phyloP scores from a whole-genome alignment of 2,888 invertebrate species.

The Mechanitis mazaeus region DNA sequence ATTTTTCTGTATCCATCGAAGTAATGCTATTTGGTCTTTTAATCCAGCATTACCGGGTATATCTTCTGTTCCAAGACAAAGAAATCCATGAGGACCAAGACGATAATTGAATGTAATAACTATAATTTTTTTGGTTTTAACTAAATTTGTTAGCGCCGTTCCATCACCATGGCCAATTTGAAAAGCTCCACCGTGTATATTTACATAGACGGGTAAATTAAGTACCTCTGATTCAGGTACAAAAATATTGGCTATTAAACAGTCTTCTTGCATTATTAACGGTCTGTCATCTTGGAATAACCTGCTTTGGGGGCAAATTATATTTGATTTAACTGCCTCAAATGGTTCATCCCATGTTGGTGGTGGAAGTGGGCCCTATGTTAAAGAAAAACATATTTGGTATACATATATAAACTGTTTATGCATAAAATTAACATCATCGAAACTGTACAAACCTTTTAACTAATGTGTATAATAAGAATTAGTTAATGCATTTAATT shows the following conservation, averaged over 20 bases:
- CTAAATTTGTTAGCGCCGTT: constrained; percentile 28
- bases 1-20: constrained; percentile 37
- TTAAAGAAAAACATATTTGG: background rate
- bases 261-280: constrained; percentile 23
- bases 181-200: constrained; percentile 59
- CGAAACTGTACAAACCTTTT: too few relatives aligned
- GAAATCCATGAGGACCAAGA: constrained; percentile 41
- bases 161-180: constrained; percentile 44
- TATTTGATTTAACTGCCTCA: constrained; percentile 32
- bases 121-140: constrained; percentile 38
- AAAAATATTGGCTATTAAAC: constrained; percentile 33
- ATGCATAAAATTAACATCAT: too few relatives aligned
- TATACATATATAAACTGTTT: too few relatives aligned
- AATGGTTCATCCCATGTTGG: constrained; percentile 36
- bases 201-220: constrained; percentile 49
- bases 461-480: too few relatives aligned
- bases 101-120: constrained; percentile 47
- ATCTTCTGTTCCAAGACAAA: constrained; percentile 47
- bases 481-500: too few relatives aligned
- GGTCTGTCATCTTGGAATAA: background rate
- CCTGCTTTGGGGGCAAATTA: constrained; percentile 36
- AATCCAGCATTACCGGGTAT: constrained; percentile 53
- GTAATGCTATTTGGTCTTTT: constrained; percentile 49
- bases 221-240: constrained; percentile 30
- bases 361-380: constrained; percentile 39